Base-by-base conservation (phyloP, 2,113 vertebrate species). In the Pelecanus crispus region DNA sequence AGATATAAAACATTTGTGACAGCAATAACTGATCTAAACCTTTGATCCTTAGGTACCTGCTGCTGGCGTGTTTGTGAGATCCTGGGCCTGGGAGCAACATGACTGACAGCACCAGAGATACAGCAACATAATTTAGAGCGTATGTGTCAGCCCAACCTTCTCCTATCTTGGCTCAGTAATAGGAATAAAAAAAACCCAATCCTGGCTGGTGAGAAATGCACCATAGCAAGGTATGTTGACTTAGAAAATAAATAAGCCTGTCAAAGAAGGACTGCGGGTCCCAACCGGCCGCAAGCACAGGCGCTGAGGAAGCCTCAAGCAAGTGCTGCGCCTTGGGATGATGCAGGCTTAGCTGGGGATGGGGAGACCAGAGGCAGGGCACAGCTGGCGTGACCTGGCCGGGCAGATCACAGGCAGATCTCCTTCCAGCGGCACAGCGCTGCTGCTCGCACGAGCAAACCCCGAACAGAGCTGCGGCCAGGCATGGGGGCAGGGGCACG, bases 31-130 rank as follows among this genome's bases (percentile, higher is more conserved):
- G 81, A 97, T 93, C 72, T 92, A 94, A 93, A 96, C 92, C 85
- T 96, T 92, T 97, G 96, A 96, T 97, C 92, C 68, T 88, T 53
- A 66, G 82, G 80, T 93, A 86, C 79, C 82, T 80, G 61, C 88
- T 94, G 84, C 82, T 47, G 52, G 49, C 89, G 38, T 0, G 15
- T n/a, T 75, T 88, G 73, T 26, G 0, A 88, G 68, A 85, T 93
- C 72, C 66, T 0, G 2, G 36, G 65, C 20, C 72, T 80, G 79
- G 79, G 81, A 31, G 5, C 50, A 63, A 62, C 20, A 4, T 94
- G 94, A 96, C 80, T 94, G 93, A 94, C 92, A 97, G 92, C n/a
- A 14, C 40, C 3, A 0, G 63, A 97, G 96, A 97, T 94, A 96
- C 24, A 45, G 87, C 80, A 68, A 73, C 55, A 83, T 81, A 85